Conservation (phyloP, 2,888 invertebrate species). For the Tenthredo livida region DNA sequence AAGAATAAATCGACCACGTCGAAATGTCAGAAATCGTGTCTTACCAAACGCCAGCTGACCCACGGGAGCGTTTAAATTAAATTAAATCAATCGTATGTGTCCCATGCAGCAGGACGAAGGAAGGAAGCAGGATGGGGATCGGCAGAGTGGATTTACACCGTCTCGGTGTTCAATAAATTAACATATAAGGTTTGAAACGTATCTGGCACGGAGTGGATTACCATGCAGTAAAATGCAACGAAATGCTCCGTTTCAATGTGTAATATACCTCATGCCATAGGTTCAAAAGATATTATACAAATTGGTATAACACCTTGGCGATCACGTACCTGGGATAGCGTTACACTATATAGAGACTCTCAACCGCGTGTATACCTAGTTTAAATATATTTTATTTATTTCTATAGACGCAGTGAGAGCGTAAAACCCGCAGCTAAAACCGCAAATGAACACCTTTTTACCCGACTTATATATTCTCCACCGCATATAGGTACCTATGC, state of each 20-base stretch:
- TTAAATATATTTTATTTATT: neutral
- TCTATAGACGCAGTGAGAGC: neutral
- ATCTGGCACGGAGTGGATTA: neutral
- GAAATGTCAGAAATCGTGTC: too few species aligned
- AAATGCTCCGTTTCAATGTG: neutral
- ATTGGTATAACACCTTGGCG: constrained; percentile 68
- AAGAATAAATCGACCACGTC: too few species aligned
- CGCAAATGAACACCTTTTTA: constrained; percentile 2
- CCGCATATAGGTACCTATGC: too few species aligned
- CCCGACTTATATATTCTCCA: neutral
- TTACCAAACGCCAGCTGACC: too few species aligned
- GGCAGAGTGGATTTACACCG: neutral
- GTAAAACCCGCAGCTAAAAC: neutral
- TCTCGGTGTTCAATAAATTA: neutral
- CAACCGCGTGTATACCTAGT: neutral
- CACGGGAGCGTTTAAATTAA: too few species aligned
- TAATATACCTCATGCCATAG: neutral
- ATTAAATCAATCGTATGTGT: too few species aligned
- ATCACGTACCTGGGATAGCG: constrained; percentile 62
- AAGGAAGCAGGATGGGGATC: neutral
- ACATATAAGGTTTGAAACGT: neutral
- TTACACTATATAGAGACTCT: neutral
- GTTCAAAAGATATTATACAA: constrained; percentile 63
- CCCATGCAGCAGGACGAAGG: too few species aligned
- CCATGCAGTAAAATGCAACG: neutral